phyloP scores from a whole-genome alignment of 2,797 vertebrate genomes.

The Halcyon leucocephala region DNA sequence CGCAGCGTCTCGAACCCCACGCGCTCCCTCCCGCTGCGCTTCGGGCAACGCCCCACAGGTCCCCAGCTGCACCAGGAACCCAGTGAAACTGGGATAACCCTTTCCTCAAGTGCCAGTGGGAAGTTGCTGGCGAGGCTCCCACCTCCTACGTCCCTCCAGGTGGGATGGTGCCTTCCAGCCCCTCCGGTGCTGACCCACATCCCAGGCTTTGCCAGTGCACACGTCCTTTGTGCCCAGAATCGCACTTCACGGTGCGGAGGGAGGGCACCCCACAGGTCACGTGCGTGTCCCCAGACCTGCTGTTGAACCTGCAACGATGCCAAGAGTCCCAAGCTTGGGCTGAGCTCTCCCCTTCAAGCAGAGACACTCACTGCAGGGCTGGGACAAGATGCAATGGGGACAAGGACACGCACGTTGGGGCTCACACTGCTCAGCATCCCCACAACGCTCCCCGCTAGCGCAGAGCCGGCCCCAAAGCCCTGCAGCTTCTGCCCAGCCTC shows the following conservation, averaged over 20 bases:
- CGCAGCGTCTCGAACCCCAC: neutral
- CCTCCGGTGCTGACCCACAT: accelerated
- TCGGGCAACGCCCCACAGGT: neutral
- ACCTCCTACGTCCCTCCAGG: neutral
- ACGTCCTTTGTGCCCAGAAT: accelerated
- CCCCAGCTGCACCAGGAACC: neutral
- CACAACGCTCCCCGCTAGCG: accelerated
- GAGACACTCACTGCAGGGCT: neutral
- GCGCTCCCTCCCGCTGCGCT: neutral
- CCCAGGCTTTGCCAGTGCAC: neutral
- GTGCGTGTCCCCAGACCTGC: neutral
- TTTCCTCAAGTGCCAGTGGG: neutral
- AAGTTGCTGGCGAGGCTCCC: neutral
- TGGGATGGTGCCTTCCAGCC: neutral
- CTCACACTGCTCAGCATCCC: accelerated
- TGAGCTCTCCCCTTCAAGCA: neutral
- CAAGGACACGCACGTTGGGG: neutral
- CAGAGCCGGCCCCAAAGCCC: neutral
- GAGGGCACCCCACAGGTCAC: neutral
- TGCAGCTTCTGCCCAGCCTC: neutral
- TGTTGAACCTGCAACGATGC: accelerated
- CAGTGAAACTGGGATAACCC: neutral
- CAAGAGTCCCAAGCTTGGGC: neutral
- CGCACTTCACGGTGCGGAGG: accelerated
- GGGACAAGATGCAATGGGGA: accelerated